Conservation (phyloP, 2,113 vertebrate species). For the Ophiodon elongatus region DNA sequence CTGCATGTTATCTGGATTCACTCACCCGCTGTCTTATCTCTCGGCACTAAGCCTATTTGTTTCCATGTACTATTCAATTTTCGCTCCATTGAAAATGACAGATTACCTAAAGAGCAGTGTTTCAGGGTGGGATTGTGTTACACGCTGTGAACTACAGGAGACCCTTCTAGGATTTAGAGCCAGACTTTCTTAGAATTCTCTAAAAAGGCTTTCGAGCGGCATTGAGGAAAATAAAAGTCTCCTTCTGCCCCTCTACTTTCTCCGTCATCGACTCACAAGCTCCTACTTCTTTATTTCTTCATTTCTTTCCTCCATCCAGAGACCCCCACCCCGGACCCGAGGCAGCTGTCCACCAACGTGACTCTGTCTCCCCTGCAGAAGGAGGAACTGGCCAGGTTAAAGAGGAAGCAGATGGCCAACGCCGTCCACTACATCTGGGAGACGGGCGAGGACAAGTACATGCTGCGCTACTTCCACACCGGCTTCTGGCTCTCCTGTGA, state of each 20-base stretch:
- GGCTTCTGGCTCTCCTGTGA: slow-evolving; percentile 90
- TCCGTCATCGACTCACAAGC: not conserved
- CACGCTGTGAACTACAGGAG: slow-evolving; percentile 2
- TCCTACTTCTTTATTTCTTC: not conserved
- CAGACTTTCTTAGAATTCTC: not conserved
- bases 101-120: slow-evolving; percentile 46
- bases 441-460: slow-evolving; percentile 89
- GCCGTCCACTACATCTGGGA: slow-evolving; percentile 90
- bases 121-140: slow-evolving; percentile 21
- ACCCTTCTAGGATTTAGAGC: not conserved
- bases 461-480: slow-evolving; percentile 88
- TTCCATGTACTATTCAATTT: slow-evolving; percentile 45
- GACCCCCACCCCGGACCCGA: slow-evolving; percentile 74
- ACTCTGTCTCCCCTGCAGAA: slow-evolving; percentile 75
- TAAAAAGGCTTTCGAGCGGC: not conserved
- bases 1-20: slow-evolving; percentile 63
- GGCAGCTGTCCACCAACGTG: slow-evolving; percentile 56
- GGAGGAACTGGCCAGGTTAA: slow-evolving; percentile 73
- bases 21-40: slow-evolving; percentile 34
- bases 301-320: slow-evolving; percentile 59
- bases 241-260: not conserved
- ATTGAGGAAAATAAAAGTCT: not conserved
- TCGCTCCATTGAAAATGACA: slow-evolving; percentile 16
- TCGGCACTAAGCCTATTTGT: slow-evolving; percentile 57
- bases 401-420: slow-evolving; percentile 80